Conservation (phyloP, 35 echinoderm and acorn worm species). For the Nesometra sesokonis region DNA sequence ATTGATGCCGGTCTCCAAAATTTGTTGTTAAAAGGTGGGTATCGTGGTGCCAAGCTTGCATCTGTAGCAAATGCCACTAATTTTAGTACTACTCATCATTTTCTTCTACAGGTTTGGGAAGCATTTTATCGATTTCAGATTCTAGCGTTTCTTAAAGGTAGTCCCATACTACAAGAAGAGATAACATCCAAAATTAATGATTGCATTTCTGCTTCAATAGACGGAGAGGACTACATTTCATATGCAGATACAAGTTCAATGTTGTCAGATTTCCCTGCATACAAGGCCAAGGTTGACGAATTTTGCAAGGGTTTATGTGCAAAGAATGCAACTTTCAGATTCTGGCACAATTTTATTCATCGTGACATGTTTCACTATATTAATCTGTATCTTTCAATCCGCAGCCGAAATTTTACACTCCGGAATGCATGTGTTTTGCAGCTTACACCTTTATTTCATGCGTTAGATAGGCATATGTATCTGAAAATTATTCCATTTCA, state of each 20-base stretch:
- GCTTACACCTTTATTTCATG: constrained; percentile 39
- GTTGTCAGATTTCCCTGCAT: background rate
- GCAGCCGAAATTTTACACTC: constrained; percentile 15
- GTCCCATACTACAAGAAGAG: background rate
- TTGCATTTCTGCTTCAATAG: background rate
- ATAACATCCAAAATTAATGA: background rate
- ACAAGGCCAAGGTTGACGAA: background rate
- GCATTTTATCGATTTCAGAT: constrained; percentile 15
- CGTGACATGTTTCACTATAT: constrained; percentile 39
- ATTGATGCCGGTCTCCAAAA: constrained; percentile 62
- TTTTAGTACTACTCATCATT: constrained; percentile 32
- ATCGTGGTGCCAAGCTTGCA: background rate
- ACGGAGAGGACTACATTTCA: background rate
- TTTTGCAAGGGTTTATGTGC: background rate
- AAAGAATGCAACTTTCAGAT: constrained; percentile 31
- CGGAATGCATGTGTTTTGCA: constrained; percentile 16
- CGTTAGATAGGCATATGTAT: constrained; percentile 38
- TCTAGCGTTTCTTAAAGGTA: background rate
- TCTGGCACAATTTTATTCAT: constrained; percentile 48
- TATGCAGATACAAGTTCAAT: background rate
- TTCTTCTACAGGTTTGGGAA: constrained; percentile 35
- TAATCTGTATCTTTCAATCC: constrained; percentile 32
- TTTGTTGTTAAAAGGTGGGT: background rate
- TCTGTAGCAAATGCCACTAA: background rate
- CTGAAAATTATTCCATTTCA: constrained; percentile 24